Percentiles rank a stretch among this genome's conserved stretches.
These are phyloP conservation scores for Metallyticus violacea DNA, from an alignment of 2,888 invertebrate genomes.

Conservation along the genomic window DNA sequence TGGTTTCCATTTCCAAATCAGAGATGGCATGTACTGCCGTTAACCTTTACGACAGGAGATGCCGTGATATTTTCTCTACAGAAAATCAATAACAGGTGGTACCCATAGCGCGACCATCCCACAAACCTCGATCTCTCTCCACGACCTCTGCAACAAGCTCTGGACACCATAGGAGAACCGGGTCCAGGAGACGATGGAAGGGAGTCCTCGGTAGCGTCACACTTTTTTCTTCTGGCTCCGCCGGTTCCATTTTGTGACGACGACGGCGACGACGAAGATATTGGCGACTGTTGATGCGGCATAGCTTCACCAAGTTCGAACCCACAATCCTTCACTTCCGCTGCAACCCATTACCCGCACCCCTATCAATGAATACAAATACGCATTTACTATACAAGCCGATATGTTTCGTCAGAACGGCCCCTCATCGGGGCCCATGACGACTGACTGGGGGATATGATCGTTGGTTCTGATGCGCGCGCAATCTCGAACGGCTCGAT, in stretches of 20 bases:
- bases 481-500: neutral
- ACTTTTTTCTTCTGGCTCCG: slow-evolving; percentile 2
- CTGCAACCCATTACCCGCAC: too few species aligned
- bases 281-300: neutral
- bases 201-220: neutral
- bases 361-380: too few species aligned
- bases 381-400: neutral
- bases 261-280: neutral
- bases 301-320: neutral
- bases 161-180: neutral
- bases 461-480: too few species aligned
- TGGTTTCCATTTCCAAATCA: neutral
- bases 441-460: neutral
- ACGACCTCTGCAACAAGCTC: neutral
- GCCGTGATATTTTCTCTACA: neutral
- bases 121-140: slow-evolving; percentile 6
- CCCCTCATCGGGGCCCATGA: neutral
- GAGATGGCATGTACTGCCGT: too few species aligned
- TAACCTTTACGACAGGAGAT: neutral
- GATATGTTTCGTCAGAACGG: neutral
- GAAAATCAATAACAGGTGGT: neutral
- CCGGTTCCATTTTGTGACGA: neutral
- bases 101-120: neutral
- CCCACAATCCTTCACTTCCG: neutral
- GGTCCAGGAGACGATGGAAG: neutral